Evolutionary conservation across 2,888 invertebrate genomes (phyloP).

Genomic region (Cerastis rubricosa): DNA sequence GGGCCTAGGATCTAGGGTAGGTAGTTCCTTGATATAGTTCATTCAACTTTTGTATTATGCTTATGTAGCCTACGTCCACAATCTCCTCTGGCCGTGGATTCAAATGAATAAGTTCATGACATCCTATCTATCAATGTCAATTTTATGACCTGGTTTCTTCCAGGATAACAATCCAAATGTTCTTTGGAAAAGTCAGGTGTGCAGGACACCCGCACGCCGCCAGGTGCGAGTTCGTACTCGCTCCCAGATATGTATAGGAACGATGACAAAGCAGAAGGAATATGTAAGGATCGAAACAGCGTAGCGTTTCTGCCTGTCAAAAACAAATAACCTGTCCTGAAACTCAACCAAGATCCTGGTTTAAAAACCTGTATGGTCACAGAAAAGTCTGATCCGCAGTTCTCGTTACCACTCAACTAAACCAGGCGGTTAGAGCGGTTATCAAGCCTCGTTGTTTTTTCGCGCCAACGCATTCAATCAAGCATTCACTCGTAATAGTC

Average conservation of each 20-base stretch:
- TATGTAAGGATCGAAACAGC: not conserved
- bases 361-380: not conserved
- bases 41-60: not conserved
- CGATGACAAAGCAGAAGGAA: not conserved
- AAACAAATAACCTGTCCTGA: not conserved
- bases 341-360: not conserved
- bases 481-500: conserved; percentile 53
- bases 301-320: not conserved
- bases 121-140: not conserved
- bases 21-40: not conserved
- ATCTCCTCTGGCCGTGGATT: not conserved
- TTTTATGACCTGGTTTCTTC: not conserved
- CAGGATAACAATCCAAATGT: not conserved
- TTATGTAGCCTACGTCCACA: not conserved
- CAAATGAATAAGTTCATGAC: not conserved
- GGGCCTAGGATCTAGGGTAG: too few relatives aligned
- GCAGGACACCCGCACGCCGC: too few relatives aligned
- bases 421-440: conserved; percentile 34
- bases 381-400: not conserved
- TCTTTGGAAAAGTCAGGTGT: not conserved
- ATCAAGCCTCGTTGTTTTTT: conserved; percentile 45
- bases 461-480: conserved; percentile 49
- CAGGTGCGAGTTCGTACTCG: too few relatives aligned
- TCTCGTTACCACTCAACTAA: conserved; percentile 9
- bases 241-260: too few relatives aligned